Evolutionary conservation across 2,888 invertebrate species (phyloP).

Genomic region (Deroplatys truncata): DNA sequence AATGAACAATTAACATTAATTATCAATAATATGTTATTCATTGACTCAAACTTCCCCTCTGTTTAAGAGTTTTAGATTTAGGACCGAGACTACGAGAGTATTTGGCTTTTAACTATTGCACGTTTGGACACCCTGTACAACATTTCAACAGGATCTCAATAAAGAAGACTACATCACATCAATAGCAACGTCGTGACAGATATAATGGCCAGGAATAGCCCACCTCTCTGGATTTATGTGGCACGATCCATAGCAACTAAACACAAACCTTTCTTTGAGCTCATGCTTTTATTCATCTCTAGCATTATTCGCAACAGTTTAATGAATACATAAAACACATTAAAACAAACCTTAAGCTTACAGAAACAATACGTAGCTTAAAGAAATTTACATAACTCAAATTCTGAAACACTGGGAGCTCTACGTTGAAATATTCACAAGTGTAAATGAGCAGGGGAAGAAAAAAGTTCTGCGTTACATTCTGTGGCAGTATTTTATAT

Average conservation of each 20-base stretch:
- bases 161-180: background rate
- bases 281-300: background rate
- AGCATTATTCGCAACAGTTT: background rate
- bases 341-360: background rate
- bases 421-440: too few relatives aligned
- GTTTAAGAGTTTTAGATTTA: too few relatives aligned
- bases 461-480: too few relatives aligned
- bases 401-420: too few relatives aligned
- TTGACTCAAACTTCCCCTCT: too few relatives aligned
- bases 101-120: too few relatives aligned
- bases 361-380: background rate
- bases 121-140: background rate
- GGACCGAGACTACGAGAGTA: too few relatives aligned
- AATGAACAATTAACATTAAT: too few relatives aligned
- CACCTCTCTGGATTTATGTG: background rate
- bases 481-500: too few relatives aligned
- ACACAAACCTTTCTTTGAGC: background rate
- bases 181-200: background rate
- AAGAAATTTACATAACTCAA: too few relatives aligned
- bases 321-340: background rate
- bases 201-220: background rate
- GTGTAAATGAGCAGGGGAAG: too few relatives aligned
- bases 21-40: too few relatives aligned
- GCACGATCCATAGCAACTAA: background rate
- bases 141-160: background rate